A percentile compares a stretch with the other conserved stretches of the same genome.
phyloP scores from a whole-genome alignment of 2,888 invertebrate genomes.

The Mellilla xanthometata region DNA sequence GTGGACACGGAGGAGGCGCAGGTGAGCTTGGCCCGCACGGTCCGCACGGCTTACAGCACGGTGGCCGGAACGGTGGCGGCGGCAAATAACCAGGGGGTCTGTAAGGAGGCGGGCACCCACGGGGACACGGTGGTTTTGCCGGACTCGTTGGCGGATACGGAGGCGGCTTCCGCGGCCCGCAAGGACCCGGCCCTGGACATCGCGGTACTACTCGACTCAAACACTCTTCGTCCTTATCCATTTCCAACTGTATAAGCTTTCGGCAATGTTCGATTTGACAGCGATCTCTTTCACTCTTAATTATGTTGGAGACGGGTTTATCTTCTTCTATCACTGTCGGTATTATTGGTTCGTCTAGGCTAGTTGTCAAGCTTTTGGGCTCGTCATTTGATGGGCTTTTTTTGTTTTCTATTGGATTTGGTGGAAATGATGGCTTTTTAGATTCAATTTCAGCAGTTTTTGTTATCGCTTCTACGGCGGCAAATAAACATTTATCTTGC shows the following conservation, averaged over 20 bases:
- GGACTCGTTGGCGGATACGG: constrained; percentile 1
- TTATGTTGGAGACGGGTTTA: constrained; percentile 1
- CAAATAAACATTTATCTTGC: not conserved
- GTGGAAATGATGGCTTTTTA: not conserved
- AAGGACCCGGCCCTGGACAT: constrained; percentile 1
- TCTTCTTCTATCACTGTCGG: not conserved
- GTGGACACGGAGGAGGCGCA: not conserved
- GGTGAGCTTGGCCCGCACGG: constrained; percentile 1
- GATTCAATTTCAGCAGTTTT: not conserved
- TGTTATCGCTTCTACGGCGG: not conserved
- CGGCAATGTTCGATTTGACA: not conserved
- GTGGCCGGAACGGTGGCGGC: not conserved
- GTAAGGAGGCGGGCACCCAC: not conserved
- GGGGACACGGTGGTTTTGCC: constrained; percentile 2
- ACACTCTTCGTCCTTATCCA: not conserved
- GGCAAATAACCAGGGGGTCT: not conserved
- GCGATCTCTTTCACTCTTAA: constrained; percentile 2
- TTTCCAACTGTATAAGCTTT: not conserved
- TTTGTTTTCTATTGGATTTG: too few species aligned
- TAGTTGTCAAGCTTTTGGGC: too few species aligned
- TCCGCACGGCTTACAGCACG: not conserved
- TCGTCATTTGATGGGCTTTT: too few species aligned
- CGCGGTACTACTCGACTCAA: not conserved
- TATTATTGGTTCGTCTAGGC: too few species aligned
- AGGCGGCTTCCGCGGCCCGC: not conserved